Percentiles rank a stretch among this genome's conserved stretches.
Evolutionary conservation across 2,797 vertebrate species (phyloP).

Genomic region (Thalassophryne amazonica): DNA sequence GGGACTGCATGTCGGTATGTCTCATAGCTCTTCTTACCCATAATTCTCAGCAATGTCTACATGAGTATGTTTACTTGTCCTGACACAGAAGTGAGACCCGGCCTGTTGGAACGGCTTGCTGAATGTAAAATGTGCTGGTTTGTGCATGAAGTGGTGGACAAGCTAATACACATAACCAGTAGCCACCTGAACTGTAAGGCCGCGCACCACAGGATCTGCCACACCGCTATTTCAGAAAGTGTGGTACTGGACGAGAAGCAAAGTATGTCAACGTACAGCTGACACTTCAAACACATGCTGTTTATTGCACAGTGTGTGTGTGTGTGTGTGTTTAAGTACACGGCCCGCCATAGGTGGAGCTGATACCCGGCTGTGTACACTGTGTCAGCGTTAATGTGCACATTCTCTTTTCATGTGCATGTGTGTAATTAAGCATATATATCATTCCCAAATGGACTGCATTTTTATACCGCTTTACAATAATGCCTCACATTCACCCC

Average conservation of each 20-base stretch:
- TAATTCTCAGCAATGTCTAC: too few relatives aligned
- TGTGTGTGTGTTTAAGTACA: background rate
- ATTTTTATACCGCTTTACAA: too few relatives aligned
- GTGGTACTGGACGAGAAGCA: slow-evolving; percentile 25
- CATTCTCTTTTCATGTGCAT: slow-evolving; percentile 26
- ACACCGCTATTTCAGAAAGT: slow-evolving; percentile 29
- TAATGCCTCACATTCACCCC: too few relatives aligned
- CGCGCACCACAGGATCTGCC: background rate
- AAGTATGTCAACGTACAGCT: slow-evolving; percentile 15
- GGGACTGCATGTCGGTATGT: too few relatives aligned
- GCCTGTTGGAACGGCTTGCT: too few relatives aligned
- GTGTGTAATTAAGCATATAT: slow-evolving; percentile 41
- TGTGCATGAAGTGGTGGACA: slow-evolving; percentile 40
- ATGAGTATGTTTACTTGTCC: too few relatives aligned
- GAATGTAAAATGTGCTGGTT: too few relatives aligned
- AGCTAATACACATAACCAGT: slow-evolving; percentile 45
- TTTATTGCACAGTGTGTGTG: background rate
- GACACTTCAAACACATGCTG: slow-evolving; percentile 19
- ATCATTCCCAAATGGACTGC: too few relatives aligned
- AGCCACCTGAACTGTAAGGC: slow-evolving; percentile 10
- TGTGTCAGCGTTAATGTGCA: slow-evolving; percentile 15
- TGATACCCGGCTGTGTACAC: slow-evolving; percentile 1
- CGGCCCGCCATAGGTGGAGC: too few relatives aligned
- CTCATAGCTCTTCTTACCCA: too few relatives aligned
- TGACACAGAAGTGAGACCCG: too few relatives aligned